Evolutionary conservation across 2,888 invertebrate species (phyloP).

Genomic region (Odontomyia ornata): DNA sequence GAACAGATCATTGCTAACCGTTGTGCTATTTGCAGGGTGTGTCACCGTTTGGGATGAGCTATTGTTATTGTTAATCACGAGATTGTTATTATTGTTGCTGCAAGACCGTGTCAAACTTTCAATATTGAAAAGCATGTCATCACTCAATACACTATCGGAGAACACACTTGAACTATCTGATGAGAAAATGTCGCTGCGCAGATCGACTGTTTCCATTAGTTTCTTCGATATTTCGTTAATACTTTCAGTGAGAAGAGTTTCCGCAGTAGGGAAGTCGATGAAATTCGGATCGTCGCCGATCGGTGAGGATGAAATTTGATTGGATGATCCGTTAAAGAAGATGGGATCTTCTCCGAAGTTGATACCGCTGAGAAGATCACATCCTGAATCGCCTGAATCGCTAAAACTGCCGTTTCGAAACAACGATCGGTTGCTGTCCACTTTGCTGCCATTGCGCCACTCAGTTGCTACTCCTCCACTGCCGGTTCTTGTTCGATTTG

Average conservation of each 20-base stretch:
- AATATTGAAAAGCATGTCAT: conserved; percentile 61
- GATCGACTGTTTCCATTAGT: conserved; percentile 63
- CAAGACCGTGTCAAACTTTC: conserved; percentile 56
- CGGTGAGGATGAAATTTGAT: conserved; percentile 31
- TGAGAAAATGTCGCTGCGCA: conserved; percentile 46
- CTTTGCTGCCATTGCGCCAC: conserved; percentile 8
- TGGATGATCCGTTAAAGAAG: conserved; percentile 53
- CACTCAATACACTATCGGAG: conserved; percentile 55
- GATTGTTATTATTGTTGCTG: conserved; percentile 11
- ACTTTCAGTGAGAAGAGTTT: conserved; percentile 61
- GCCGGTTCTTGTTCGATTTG: conserved; percentile 54
- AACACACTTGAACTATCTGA: conserved; percentile 55
- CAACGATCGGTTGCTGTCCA: conserved; percentile 13
- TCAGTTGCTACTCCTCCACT: too few species aligned
- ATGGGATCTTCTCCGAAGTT: conserved; percentile 59
- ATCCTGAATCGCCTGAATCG: conserved; percentile 59
- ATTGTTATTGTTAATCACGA: conserved; percentile 25
- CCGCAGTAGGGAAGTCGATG: conserved; percentile 54
- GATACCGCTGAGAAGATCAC: conserved; percentile 62
- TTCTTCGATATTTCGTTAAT: conserved; percentile 64
- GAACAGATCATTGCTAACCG: conserved; percentile 22
- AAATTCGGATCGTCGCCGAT: conserved; percentile 36
- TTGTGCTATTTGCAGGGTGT: background rate
- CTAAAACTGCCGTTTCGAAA: conserved; percentile 54
- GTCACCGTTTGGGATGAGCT: background rate